These are phyloP conservation scores for Parthenolecanium corni DNA, from an alignment of 2,888 invertebrate genomes.

Conservation along the genomic window DNA sequence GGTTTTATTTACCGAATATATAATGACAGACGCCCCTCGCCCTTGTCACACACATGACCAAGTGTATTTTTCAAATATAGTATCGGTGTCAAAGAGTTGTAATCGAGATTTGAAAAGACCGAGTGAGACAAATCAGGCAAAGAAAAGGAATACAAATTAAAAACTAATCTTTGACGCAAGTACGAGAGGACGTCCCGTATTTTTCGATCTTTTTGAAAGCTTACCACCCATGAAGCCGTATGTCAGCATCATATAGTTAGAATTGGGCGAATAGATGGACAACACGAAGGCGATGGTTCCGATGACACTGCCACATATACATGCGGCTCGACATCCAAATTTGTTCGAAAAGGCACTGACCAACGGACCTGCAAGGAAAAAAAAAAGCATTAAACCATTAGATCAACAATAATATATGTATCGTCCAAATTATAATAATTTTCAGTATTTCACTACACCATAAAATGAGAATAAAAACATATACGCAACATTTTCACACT, in stretches of 20 bases:
- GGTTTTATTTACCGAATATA: constrained; percentile 19
- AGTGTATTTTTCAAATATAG: too few species aligned
- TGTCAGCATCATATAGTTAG: constrained; percentile 79
- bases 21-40: constrained; percentile 20
- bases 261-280: constrained; percentile 73
- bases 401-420: too few species aligned
- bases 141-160: neutral
- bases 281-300: constrained; percentile 74
- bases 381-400: neutral
- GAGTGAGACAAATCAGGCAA: too few species aligned
- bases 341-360: constrained; percentile 93
- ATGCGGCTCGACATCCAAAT: constrained; percentile 87
- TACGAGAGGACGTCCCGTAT: constrained; percentile 16
- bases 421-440: too few species aligned
- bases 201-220: constrained; percentile 33
- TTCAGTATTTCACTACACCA: too few species aligned
- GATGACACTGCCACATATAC: constrained; percentile 80
- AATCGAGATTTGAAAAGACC: too few species aligned
- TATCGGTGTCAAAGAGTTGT: too few species aligned
- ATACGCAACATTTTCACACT: too few species aligned
- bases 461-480: too few species aligned
- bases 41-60: neutral
- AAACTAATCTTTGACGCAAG: neutral
- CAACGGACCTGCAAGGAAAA: constrained; percentile 59
- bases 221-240: constrained; percentile 88